A percentile compares a stretch with the other conserved stretches of the same genome.
Evolutionary conservation across 2,888 invertebrate genomes (phyloP).

Genomic region (Heteromurus nitidus): DNA sequence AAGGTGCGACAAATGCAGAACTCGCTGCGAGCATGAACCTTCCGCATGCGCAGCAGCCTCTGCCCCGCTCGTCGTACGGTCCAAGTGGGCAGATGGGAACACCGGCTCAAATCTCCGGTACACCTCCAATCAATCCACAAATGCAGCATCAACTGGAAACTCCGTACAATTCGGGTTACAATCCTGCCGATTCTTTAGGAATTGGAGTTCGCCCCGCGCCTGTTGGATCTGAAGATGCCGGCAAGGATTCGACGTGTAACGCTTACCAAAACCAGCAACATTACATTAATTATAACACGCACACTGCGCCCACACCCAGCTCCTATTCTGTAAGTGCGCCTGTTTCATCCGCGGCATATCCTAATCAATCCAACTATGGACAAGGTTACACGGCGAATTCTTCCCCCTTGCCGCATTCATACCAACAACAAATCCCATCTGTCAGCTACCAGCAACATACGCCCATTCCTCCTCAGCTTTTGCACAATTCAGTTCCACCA

Average conservation of each 20-base stretch:
- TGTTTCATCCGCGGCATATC: too few relatives aligned
- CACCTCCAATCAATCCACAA: slow-evolving; percentile 18
- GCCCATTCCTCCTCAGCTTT: not conserved
- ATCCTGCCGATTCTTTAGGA: not conserved
- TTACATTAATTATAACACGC: slow-evolving; percentile 15
- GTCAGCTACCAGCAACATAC: not conserved
- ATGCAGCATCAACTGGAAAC: not conserved
- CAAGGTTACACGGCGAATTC: too few relatives aligned
- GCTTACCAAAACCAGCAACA: slow-evolving; percentile 29
- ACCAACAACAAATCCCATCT: not conserved
- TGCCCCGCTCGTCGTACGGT: not conserved
- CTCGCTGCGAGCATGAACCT: slow-evolving; percentile 10
- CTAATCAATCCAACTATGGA: too few relatives aligned
- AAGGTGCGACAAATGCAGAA: slow-evolving; percentile 68
- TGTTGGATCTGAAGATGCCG: slow-evolving; percentile 81
- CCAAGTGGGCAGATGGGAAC: not conserved
- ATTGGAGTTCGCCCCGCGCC: slow-evolving; percentile 81
- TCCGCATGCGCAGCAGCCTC: not conserved
- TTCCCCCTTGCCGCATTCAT: too few relatives aligned
- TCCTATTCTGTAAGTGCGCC: not conserved
- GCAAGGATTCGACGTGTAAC: slow-evolving; percentile 73
- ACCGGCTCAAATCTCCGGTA: slow-evolving; percentile 5
- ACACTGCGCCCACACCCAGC: not conserved
- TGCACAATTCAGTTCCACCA: not conserved
- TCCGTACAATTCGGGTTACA: not conserved